These are phyloP conservation scores for Physocephala rufipes DNA, from an alignment of 2,888 invertebrate genomes.

Conservation along the genomic window DNA sequence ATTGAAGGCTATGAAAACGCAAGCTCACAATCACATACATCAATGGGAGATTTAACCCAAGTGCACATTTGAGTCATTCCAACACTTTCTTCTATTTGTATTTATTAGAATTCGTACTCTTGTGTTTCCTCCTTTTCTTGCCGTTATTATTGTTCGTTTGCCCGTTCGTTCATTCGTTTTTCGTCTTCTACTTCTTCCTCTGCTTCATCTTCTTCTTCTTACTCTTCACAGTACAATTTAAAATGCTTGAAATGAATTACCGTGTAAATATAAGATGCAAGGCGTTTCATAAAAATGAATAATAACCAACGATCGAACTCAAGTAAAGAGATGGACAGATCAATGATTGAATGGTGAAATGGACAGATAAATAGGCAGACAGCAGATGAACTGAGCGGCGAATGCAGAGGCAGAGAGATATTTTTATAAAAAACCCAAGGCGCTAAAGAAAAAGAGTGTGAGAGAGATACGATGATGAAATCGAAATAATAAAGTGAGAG, in stretches of 20 bases:
- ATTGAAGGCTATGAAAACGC: background rate
- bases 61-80: background rate
- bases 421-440: background rate
- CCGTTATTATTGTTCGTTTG: background rate
- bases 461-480: too few relatives aligned
- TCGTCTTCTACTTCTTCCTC: background rate
- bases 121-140: background rate
- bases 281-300: conserved; percentile 34
- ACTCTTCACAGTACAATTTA: conserved; percentile 27
- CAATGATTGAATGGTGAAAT: background rate
- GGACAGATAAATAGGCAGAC: conserved; percentile 6
- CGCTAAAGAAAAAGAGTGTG: too few relatives aligned
- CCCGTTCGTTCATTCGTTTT: too few relatives aligned
- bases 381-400: background rate
- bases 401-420: conserved; percentile 12
- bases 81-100: conserved; percentile 7
- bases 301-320: background rate
- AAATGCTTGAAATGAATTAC: conserved; percentile 41
- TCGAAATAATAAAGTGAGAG: too few relatives aligned
- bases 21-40: conserved; percentile 22
- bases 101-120: background rate
- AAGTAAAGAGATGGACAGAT: background rate
- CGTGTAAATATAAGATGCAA: conserved; percentile 42
- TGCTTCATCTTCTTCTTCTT: conserved; percentile 11
- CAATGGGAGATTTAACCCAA: background rate